phyloP scores from a whole-genome alignment of 2,113 vertebrate species.

The Mirounga angustirostris region DNA sequence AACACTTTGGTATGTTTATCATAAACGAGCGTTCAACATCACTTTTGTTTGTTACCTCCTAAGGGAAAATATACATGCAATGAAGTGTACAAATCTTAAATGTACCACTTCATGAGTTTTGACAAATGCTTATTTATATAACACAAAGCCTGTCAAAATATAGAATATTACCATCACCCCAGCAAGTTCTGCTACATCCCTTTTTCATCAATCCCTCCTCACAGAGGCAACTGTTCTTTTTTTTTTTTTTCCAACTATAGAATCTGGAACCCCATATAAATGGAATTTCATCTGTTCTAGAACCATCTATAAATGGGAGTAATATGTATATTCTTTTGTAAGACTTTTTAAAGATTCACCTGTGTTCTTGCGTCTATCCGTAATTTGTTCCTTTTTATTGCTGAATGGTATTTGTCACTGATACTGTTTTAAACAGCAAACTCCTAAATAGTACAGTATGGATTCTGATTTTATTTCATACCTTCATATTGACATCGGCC shows the following conservation, averaged over 20 bases:
- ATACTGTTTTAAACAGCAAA: conserved; percentile 1
- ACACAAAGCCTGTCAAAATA: conserved; percentile 38
- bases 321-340: neutral
- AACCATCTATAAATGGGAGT: neutral
- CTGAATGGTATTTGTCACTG: neutral
- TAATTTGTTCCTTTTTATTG: neutral
- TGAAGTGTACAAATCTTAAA: neutral
- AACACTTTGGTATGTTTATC: neutral
- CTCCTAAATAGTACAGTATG: neutral
- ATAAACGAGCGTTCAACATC: neutral
- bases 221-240: neutral
- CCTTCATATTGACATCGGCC: conserved; percentile 98
- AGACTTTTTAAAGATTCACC: conserved; percentile 45
- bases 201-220: neutral
- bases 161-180: neutral
- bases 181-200: neutral
- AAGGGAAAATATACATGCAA: neutral
- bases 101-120: neutral
- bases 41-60: neutral
- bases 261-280: conserved; percentile 48
- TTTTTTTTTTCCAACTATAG: neutral
- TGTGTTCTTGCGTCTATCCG: neutral
- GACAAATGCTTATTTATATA: neutral
- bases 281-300: conserved; percentile 50
- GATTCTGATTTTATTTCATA: conserved; percentile 80